These are phyloP conservation scores for Polymixis flavicincta DNA, from an alignment of 2,888 invertebrate species.

Conservation along the genomic window DNA sequence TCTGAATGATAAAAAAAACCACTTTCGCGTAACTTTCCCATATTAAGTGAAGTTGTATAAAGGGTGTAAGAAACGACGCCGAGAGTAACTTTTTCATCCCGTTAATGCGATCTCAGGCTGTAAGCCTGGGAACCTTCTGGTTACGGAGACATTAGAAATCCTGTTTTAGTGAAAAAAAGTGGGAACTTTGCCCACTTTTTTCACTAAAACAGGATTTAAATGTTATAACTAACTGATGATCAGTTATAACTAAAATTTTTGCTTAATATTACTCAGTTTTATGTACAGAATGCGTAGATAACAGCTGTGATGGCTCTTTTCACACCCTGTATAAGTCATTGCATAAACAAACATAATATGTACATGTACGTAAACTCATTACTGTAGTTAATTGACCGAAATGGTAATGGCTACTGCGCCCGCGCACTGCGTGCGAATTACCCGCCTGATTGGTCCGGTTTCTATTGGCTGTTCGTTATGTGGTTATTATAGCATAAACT, in stretches of 20 bases:
- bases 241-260: too few relatives aligned
- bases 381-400: slow-evolving; percentile 53
- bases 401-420: slow-evolving; percentile 33
- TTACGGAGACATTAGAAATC: too few relatives aligned
- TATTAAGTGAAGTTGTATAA: background rate
- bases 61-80: background rate
- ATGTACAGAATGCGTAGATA: background rate
- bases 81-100: background rate
- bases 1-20: background rate
- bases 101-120: background rate
- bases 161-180: too few relatives aligned
- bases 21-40: slow-evolving; percentile 2
- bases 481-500: slow-evolving; percentile 26
- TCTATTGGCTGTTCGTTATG: slow-evolving; percentile 39
- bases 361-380: slow-evolving; percentile 45
- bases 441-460: slow-evolving; percentile 43
- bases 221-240: too few relatives aligned
- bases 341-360: slow-evolving; percentile 56
- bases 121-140: background rate
- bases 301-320: background rate
- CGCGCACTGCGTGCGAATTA: slow-evolving; percentile 32
- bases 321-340: slow-evolving; percentile 31
- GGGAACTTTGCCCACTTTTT: too few relatives aligned
- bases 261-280: background rate
- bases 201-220: too few relatives aligned